Percentiles rank a stretch among this genome's conserved stretches.
Evolutionary conservation across 2,113 vertebrate species (phyloP).

Genomic region (Oncorhynchus clarkii): DNA sequence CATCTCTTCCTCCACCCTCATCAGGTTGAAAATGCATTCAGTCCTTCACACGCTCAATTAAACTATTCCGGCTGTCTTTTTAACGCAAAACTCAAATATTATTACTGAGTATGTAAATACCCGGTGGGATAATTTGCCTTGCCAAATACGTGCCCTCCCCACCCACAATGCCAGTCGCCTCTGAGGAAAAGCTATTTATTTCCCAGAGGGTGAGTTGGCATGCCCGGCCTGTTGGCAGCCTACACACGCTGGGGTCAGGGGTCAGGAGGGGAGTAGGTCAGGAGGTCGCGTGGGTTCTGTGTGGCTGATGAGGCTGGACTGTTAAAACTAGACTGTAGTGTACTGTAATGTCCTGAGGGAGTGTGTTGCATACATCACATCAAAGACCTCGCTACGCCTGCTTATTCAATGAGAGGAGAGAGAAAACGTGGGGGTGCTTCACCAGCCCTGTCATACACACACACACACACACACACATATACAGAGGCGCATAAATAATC

Average conservation of each 20-base stretch:
- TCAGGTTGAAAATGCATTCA: constrained; percentile 60
- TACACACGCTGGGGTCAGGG: neutral
- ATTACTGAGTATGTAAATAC: constrained; percentile 65
- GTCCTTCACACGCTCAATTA: constrained; percentile 63
- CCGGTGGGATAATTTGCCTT: constrained; percentile 49
- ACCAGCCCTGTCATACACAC: neutral
- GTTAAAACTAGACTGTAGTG: constrained; percentile 13
- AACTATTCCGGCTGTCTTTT: constrained; percentile 62
- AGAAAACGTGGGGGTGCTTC: too few species aligned
- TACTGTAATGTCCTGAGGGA: neutral
- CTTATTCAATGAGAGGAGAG: too few species aligned
- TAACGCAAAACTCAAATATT: constrained; percentile 74
- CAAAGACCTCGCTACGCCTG: too few species aligned
- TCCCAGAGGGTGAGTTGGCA: neutral
- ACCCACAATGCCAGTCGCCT: neutral
- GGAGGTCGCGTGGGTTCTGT: neutral
- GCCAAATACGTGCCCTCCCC: constrained; percentile 53
- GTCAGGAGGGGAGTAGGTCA: neutral
- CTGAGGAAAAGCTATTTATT: constrained; percentile 5
- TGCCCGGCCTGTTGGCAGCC: neutral
- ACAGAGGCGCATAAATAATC: constrained; percentile 9
- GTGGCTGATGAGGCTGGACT: constrained; percentile 22
- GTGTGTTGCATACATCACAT: constrained; percentile 21
- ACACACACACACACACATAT: constrained; percentile 2
- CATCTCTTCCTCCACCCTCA: neutral